Conservation (phyloP, 2,113 vertebrate genomes). For the Cochlearius cochlearius region DNA sequence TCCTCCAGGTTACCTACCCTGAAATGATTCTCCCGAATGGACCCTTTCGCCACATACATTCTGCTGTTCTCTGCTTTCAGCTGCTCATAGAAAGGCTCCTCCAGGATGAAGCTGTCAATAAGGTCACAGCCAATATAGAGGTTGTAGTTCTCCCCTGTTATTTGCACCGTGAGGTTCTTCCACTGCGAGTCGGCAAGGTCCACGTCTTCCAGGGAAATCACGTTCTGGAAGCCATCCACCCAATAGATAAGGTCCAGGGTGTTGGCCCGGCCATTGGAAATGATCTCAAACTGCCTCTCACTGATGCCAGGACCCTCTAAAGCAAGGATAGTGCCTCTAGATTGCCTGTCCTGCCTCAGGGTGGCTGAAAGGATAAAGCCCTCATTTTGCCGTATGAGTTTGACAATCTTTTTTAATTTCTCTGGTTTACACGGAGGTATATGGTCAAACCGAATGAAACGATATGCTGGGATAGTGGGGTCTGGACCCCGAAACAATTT, state of each 20-base stretch:
- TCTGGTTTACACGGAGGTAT: slow-evolving; percentile 83
- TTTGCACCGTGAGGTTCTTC: slow-evolving; percentile 93
- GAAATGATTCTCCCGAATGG: slow-evolving; percentile 89
- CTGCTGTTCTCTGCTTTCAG: slow-evolving; percentile 80
- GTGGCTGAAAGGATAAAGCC: slow-evolving; percentile 91
- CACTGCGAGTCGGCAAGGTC: slow-evolving; percentile 92
- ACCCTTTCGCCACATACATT: slow-evolving; percentile 90
- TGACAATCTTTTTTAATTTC: slow-evolving; percentile 80
- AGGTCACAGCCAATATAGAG: slow-evolving; percentile 91
- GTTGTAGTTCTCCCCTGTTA: slow-evolving; percentile 88
- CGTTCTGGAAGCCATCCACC: slow-evolving; percentile 82
- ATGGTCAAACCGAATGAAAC: slow-evolving; percentile 95
- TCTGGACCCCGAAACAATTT: slow-evolving; percentile 91
- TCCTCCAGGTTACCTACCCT: slow-evolving; percentile 77
- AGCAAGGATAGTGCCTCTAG: slow-evolving; percentile 86
- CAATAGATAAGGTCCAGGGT: slow-evolving; percentile 92
- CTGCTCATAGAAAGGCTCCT: slow-evolving; percentile 92
- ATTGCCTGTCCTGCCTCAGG: slow-evolving; percentile 87
- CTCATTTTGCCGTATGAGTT: slow-evolving; percentile 80
- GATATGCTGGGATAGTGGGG: slow-evolving; percentile 80
- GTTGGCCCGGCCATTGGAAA: slow-evolving; percentile 92
- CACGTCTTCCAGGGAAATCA: slow-evolving; percentile 91
- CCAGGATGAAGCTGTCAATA: slow-evolving; percentile 90
- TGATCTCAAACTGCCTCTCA: slow-evolving; percentile 88
- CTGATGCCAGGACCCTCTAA: slow-evolving; percentile 79